Conservation (phyloP, 2,888 invertebrate genomes). For the Dendrolimus pini region DNA sequence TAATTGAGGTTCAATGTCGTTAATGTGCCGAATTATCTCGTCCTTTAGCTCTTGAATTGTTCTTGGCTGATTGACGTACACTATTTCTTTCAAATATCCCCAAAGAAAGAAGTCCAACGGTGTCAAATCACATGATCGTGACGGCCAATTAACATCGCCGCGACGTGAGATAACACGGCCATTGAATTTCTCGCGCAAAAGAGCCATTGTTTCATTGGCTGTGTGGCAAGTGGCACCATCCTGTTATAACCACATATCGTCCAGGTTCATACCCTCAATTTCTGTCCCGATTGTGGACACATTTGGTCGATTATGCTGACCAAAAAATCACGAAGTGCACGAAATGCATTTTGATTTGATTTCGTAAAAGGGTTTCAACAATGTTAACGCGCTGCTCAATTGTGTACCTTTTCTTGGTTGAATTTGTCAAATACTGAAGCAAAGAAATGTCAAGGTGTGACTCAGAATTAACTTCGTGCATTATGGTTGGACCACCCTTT, state of each 20-base stretch:
- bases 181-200: constrained; percentile 5
- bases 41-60: constrained; percentile 14
- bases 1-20: constrained; percentile 12
- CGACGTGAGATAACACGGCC: constrained; percentile 11
- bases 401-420: constrained; percentile 5
- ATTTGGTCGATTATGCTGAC: constrained; percentile 10
- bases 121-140: constrained; percentile 12
- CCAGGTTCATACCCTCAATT: constrained; percentile 6
- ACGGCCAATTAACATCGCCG: constrained; percentile 12
- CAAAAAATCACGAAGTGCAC: constrained; percentile 11
- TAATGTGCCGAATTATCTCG: constrained; percentile 13
- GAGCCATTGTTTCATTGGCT: constrained; percentile 8
- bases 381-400: constrained; percentile 7
- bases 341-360: constrained; percentile 13
- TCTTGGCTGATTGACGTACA: constrained; percentile 12
- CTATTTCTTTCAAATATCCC: constrained; percentile 11
- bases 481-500: constrained; percentile 1
- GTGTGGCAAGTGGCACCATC: constrained; percentile 17
- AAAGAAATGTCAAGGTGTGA: constrained; percentile 11
- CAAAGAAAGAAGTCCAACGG: constrained; percentile 13
- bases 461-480: constrained; percentile 11
- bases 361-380: constrained; percentile 7
- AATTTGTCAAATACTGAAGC: constrained; percentile 10
- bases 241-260: constrained; percentile 16
- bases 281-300: constrained; percentile 4